A percentile compares a stretch with the other conserved stretches of the same genome.
phyloP scores from a whole-genome alignment of 2,797 vertebrate species.

The Acridotheres tristis region DNA sequence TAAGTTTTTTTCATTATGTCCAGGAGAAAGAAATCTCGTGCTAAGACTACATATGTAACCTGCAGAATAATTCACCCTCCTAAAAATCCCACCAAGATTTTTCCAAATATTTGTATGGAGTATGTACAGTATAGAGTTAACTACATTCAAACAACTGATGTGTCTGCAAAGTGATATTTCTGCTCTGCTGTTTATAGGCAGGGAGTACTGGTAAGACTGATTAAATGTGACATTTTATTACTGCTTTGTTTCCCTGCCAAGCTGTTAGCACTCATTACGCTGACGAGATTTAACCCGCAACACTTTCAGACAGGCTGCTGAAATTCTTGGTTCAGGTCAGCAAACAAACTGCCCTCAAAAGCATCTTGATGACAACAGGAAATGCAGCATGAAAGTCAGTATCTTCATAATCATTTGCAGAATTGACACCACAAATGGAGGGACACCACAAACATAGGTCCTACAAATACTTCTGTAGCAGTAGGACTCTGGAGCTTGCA shows the following conservation, averaged over 20 bases:
- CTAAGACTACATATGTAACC: background rate
- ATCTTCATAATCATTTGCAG: background rate
- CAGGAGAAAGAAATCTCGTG: background rate
- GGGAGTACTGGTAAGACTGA: background rate
- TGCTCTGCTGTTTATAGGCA: background rate
- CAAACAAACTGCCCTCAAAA: background rate
- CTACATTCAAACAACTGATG: background rate
- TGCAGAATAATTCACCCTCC: background rate
- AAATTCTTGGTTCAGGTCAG: background rate
- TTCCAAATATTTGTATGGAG: background rate
- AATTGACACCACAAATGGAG: background rate
- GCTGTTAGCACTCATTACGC: background rate
- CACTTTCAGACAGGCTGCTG: background rate
- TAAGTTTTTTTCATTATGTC: background rate
- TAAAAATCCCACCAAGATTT: background rate
- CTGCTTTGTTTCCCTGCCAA: background rate
- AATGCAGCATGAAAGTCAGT: background rate
- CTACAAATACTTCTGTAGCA: background rate
- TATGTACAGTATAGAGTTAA: background rate
- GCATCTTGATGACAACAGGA: background rate
- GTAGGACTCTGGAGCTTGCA: background rate
- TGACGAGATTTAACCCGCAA: background rate
- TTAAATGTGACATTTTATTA: background rate
- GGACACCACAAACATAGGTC: background rate
- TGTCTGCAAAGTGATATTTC: background rate